Conservation (phyloP, 1,140 invertebrate genomes). For the Zaprionus capensis region DNA sequence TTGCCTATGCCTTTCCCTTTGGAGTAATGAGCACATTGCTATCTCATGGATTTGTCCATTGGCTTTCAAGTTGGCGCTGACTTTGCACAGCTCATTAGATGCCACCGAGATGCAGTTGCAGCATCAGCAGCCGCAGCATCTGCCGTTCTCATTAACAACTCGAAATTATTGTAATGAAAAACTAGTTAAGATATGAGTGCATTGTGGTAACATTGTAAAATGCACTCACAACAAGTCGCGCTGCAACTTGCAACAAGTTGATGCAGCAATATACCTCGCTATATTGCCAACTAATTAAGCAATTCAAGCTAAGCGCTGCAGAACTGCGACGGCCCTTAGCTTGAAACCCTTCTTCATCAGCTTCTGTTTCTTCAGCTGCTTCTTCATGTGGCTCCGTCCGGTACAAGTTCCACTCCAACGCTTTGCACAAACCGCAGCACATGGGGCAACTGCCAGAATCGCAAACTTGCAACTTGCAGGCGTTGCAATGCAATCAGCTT, state of each 20-base stretch:
- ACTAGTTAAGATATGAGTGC: slow-evolving; percentile 2
- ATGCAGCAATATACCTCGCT: background rate
- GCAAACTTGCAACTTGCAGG: slow-evolving; percentile 41
- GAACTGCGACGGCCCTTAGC: background rate
- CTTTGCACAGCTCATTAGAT: slow-evolving; percentile 48
- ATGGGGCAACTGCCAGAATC: background rate
- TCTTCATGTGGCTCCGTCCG: background rate
- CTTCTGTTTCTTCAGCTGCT: background rate
- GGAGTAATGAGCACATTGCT: slow-evolving; percentile 10
- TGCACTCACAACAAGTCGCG: background rate
- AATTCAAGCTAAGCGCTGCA: slow-evolving; percentile 3
- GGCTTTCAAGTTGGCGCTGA: slow-evolving; percentile 39
- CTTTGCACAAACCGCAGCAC: slow-evolving; percentile 22
- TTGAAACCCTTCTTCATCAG: background rate
- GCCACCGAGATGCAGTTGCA: slow-evolving; percentile 15
- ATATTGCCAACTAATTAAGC: slow-evolving; percentile 1
- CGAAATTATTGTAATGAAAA: slow-evolving; percentile 26
- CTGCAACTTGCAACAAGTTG: slow-evolving; percentile 5
- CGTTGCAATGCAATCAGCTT: slow-evolving; percentile 67
- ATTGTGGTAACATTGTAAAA: background rate
- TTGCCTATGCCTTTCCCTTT: background rate
- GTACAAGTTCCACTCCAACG: background rate
- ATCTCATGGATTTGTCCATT: slow-evolving; percentile 44
- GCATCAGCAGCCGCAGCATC: slow-evolving; percentile 22
- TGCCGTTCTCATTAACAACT: slow-evolving; percentile 5